phyloP scores from a whole-genome alignment of 2,888 invertebrate genomes.

The Tetheella fluctuosa region DNA sequence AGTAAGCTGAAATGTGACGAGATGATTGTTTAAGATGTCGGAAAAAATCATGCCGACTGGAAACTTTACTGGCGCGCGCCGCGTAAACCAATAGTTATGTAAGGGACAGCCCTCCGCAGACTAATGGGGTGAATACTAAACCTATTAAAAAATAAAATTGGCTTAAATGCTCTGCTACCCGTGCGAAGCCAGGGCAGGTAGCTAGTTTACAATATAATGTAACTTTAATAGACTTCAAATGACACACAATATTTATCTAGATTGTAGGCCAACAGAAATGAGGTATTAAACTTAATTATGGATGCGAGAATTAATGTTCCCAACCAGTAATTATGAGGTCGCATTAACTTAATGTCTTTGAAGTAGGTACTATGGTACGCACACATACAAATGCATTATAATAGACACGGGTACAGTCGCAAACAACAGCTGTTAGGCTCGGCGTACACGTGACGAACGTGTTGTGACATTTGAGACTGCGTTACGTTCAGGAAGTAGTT shows the following conservation, averaged over 20 bases:
- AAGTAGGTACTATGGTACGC: slow-evolving; percentile 45
- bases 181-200: too few species aligned
- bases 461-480: not conserved
- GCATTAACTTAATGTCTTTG: slow-evolving; percentile 82
- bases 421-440: slow-evolving; percentile 1
- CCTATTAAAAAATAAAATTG: too few species aligned
- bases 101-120: too few species aligned
- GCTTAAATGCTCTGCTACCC: too few species aligned
- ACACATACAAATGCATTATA: slow-evolving; percentile 37
- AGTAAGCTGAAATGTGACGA: too few species aligned
- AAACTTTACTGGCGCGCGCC: too few species aligned
- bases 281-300: slow-evolving; percentile 83
- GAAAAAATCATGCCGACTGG: too few species aligned
- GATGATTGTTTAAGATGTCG: too few species aligned
- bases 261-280: slow-evolving; percentile 79
- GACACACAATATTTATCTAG: slow-evolving; percentile 78
- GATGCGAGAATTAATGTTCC: slow-evolving; percentile 82
- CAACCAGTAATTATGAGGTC: slow-evolving; percentile 82
- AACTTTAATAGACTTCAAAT: slow-evolving; percentile 70
- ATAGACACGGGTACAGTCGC: slow-evolving; percentile 18
- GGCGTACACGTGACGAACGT: not conserved
- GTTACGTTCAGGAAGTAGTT: not conserved
- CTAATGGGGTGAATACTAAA: too few species aligned
- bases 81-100: too few species aligned
- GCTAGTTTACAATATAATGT: slow-evolving; percentile 72